Base-by-base conservation (phyloP, 2,888 invertebrate genomes). In the Parthenolecanium corni region DNA sequence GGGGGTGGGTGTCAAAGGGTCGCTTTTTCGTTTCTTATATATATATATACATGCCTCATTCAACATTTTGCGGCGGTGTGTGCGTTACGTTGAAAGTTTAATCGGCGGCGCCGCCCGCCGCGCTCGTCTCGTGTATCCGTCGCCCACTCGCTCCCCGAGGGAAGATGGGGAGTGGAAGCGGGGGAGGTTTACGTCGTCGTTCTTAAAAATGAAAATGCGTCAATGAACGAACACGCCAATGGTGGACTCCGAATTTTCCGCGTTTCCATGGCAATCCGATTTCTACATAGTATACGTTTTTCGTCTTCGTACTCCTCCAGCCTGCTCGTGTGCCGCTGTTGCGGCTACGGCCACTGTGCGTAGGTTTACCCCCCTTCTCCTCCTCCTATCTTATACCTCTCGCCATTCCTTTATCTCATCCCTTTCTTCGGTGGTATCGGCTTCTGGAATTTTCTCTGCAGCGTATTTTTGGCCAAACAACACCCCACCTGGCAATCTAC, bases 21-120 rank as follows among this genome's bases (percentile, higher is more conserved):
- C n/a, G n/a, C n/a, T n/a, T n/a, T n/a, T n/a, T n/a, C n/a, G n/a
- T n/a, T n/a, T n/a, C n/a, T n/a, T n/a, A n/a, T n/a, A n/a, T n/a
- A n/a, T n/a, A n/a, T n/a, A n/a, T n/a, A n/a, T n/a, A n/a, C 58
- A 49, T 53, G 23, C 53, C 58, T 58, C 58, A 58, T 58, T 58
- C 58, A 58, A 58, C 49, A 58, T 46, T 58, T 38, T 20, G 49
- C 36, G 49, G 47, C 47, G 44, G 21, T 44, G 57, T 57, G 36
- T 21, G 25, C 25, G 11, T 42, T 56, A 56, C 56, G 56, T 44
- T 23, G 44, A 49, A 58, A 58, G 49, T 49, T 21, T 21, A 18
- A 58, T 47, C 20, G 12, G 18, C 49, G 21, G n/a, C 20, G 40
- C 38, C 42, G n/a, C 3, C 38, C 16, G 12, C 44, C 25, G 40